phyloP scores from a whole-genome alignment of 2,797 vertebrate genomes.

The Labeo calbasu region DNA sequence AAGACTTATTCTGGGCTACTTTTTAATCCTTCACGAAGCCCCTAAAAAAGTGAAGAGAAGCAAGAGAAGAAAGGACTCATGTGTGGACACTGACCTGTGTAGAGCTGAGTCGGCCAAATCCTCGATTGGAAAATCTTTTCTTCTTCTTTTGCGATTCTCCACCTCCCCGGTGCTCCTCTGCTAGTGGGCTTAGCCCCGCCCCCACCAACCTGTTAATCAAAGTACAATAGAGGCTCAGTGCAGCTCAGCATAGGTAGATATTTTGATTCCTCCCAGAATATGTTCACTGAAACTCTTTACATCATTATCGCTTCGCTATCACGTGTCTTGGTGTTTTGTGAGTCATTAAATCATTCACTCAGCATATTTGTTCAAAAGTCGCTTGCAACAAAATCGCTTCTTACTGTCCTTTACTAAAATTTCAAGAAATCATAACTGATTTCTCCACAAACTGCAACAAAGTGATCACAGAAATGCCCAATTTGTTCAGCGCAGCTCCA shows the following conservation, averaged over 20 bases:
- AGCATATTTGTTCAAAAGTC: not conserved
- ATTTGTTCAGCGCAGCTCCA: not conserved
- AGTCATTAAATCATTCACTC: not conserved
- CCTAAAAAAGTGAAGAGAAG: not conserved
- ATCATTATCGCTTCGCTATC: not conserved
- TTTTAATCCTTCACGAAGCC: not conserved
- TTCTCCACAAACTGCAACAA: not conserved
- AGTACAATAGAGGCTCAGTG: slow-evolving; percentile 70
- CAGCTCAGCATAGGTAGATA: slow-evolving; percentile 37
- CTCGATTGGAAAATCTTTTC: slow-evolving; percentile 82
- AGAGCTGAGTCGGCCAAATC: slow-evolving; percentile 79
- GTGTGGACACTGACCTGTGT: slow-evolving; percentile 78
- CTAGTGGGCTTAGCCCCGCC: slow-evolving; percentile 83
- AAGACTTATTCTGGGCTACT: not conserved
- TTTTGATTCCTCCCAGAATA: not conserved
- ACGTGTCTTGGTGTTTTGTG: not conserved
- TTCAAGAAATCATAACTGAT: not conserved
- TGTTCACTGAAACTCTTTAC: not conserved
- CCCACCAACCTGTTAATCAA: slow-evolving; percentile 83
- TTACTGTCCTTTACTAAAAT: not conserved
- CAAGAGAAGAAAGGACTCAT: not conserved
- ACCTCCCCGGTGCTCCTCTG: slow-evolving; percentile 80
- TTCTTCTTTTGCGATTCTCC: slow-evolving; percentile 84
- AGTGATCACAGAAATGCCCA: not conserved
- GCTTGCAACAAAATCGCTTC: not conserved